A percentile compares a stretch with the other conserved stretches of the same genome.
phyloP scores from a whole-genome alignment of 2,797 vertebrate species.

The Vespertilio murinus region DNA sequence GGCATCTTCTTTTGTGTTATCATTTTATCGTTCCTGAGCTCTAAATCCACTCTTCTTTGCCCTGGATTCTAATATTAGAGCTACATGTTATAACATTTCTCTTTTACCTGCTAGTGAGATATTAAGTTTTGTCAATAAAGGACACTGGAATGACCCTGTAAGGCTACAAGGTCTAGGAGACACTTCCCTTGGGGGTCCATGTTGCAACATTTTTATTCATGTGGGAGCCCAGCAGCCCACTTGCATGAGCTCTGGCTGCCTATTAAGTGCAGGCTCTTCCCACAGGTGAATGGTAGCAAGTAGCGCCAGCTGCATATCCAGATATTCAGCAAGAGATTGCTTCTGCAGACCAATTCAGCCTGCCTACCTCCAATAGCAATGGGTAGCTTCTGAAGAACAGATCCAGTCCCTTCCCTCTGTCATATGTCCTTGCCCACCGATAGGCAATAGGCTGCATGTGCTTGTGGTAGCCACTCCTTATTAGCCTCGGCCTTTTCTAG shows the following conservation, averaged over 20 bases:
- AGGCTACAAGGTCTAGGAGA: not conserved
- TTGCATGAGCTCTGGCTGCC: not conserved
- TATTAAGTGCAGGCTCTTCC: not conserved
- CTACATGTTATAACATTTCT: not conserved
- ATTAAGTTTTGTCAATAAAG: not conserved
- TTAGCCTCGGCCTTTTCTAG: not conserved
- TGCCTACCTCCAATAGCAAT: not conserved
- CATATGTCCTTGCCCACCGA: not conserved
- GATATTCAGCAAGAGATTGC: not conserved
- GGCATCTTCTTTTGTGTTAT: not conserved
- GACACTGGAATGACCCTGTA: not conserved
- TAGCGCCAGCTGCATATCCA: not conserved
- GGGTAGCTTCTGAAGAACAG: not conserved
- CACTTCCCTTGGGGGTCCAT: not conserved
- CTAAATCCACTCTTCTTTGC: not conserved
- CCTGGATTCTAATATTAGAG: not conserved
- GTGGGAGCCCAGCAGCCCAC: not conserved
- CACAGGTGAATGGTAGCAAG: not conserved
- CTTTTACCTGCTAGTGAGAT: not conserved
- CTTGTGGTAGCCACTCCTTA: not conserved
- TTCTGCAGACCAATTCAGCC: not conserved
- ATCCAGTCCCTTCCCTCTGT: not conserved
- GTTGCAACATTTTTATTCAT: not conserved
- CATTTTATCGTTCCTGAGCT: not conserved
- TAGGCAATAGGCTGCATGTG: rapidly evolving